Evolutionary conservation across 2,888 invertebrate genomes (phyloP).

Genomic region (Dorcus parallelipipedus): DNA sequence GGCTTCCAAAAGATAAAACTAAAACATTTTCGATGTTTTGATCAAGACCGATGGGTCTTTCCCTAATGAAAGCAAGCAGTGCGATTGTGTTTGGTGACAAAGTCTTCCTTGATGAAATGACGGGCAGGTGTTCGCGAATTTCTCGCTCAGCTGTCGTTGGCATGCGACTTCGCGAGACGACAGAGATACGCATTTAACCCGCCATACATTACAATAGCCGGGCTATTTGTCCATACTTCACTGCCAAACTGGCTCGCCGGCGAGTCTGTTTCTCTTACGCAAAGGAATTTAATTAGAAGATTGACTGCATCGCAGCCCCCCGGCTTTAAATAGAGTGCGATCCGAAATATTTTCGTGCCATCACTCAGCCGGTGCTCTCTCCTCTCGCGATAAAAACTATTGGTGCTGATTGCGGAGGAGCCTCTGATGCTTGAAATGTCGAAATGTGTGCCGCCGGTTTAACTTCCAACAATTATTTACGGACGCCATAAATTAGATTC

Average conservation of each 20-base stretch:
- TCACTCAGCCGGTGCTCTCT: too few relatives aligned
- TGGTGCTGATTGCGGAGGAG: too few relatives aligned
- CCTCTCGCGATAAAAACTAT: too few relatives aligned
- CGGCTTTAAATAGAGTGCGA: neutral
- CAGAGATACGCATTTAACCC: conserved; percentile 26
- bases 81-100: conserved; percentile 28
- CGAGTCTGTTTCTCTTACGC: conserved; percentile 1
- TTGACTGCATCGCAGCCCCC: neutral
- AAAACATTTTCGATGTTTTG: too few relatives aligned
- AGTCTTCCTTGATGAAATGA: conserved; percentile 32
- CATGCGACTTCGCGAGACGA: conserved; percentile 20
- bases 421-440: too few relatives aligned
- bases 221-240: conserved; percentile 26
- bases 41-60: neutral
- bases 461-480: too few relatives aligned
- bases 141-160: conserved; percentile 29
- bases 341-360: too few relatives aligned
- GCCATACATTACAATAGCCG: conserved; percentile 26
- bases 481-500: too few relatives aligned
- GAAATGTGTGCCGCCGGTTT: too few relatives aligned
- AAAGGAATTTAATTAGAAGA: conserved; percentile 15
- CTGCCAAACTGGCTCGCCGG: conserved; percentile 19
- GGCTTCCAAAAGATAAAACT: too few relatives aligned
- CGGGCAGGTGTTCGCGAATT: conserved; percentile 30
- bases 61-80: conserved; percentile 11